Base-by-base conservation (phyloP, 2,113 vertebrate species). In the Nettapus auritus region DNA sequence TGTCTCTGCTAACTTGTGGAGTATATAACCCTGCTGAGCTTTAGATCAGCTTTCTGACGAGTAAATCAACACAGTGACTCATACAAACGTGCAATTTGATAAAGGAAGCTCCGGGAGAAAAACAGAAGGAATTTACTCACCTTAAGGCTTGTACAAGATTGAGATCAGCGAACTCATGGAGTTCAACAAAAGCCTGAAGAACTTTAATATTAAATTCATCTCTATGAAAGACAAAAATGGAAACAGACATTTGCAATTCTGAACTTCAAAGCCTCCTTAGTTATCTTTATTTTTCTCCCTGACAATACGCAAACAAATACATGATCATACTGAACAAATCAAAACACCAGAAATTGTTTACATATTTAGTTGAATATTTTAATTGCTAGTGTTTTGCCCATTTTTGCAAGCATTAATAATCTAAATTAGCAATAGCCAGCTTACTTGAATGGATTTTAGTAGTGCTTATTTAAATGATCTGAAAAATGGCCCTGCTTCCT, bases 131-230 rank as follows among this genome's bases (percentile, higher is more conserved):
- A 89, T 63, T 64, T 48, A 81, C 98, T 98, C 88, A 99, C 99
- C 99, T 98, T 97, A 99, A 98, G 21, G 99, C 99, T 96, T 99
- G 99, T 50, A 99, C 99, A 13, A 99, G 98, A 97, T 99, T 99
- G 96, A 99, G 98, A 97, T 99, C 99, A 21, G 99, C 99, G 97
- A 99, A 99, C 97, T 99, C 99, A 82, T 99, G 99, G 95, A 99
- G 99, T 97, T 99, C 99, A 87, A 99, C 99, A 90, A 99, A 99
- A 28, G 99, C 99, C 93, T 99, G 99, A 75, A 99, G 98, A 96
- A 99, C 99, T 97, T 99, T 99, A 97, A 99, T 99, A 97, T 99
- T 99, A 98, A 99, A 99, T 73, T 99, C 99, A 86, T 99, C 99
- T 97, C 99, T 99, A 59, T 73, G 48, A 92, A 92, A 94, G 67